phyloP scores from a whole-genome alignment of 2,113 vertebrate species.

The Anguilla japonica region DNA sequence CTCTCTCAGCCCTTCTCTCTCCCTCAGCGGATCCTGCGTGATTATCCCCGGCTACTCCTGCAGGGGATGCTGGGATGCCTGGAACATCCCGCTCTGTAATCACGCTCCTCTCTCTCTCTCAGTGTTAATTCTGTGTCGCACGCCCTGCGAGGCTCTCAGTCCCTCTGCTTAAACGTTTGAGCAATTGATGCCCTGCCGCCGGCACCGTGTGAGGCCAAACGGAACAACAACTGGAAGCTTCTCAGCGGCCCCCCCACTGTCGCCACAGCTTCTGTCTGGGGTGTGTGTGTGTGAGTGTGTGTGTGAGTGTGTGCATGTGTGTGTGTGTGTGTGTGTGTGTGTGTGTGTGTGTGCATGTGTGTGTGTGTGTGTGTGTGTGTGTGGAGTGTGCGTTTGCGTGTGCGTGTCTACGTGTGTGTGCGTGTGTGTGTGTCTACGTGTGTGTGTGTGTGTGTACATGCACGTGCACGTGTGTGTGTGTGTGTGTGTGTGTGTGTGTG shows the following conservation, averaged over 20 bases:
- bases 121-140: background rate
- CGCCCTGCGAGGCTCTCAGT: background rate
- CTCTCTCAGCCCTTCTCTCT: background rate
- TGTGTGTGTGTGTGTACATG: no score
- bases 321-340: no score
- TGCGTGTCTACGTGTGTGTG: background rate
- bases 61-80: background rate
- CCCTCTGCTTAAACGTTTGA: background rate
- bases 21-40: background rate
- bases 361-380: no score
- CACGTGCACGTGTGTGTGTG: no score
- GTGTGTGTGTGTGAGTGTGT: background rate
- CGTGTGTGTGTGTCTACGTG: background rate
- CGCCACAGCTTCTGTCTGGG: background rate
- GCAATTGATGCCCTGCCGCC: conserved; percentile 36
- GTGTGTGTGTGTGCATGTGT: background rate
- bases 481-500: no score
- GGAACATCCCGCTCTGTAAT: background rate
- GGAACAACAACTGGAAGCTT: background rate
- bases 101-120: background rate
- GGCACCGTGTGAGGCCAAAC: conserved; percentile 34
- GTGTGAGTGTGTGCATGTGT: no score
- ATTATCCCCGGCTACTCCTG: conserved; percentile 8
- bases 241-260: background rate
- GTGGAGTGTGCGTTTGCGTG: no score